Conservation (phyloP, 2,797 vertebrate species). For the Malacoctenus gilli region DNA sequence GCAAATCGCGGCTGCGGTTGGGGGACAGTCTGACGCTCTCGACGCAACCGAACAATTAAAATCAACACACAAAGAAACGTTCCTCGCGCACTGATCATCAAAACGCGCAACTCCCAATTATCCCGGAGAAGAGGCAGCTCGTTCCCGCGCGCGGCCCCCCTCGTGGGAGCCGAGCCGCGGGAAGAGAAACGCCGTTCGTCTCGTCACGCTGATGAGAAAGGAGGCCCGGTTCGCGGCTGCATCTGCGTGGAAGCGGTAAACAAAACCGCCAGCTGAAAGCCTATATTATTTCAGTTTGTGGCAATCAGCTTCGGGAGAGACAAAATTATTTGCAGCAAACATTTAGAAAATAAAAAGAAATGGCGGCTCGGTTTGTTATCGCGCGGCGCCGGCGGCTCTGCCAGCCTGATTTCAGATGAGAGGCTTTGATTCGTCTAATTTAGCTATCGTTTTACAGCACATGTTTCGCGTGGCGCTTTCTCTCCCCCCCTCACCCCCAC, state of each 20-base stretch:
- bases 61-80: conserved; percentile 31
- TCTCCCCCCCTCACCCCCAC: not conserved
- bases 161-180: conserved; percentile 27
- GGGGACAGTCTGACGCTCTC: too few species aligned
- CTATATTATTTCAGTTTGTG: conserved; percentile 53
- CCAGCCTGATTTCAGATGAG: conserved; percentile 51
- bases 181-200: conserved; percentile 17
- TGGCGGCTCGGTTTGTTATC: conserved; percentile 39
- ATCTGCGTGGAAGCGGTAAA: conserved; percentile 31
- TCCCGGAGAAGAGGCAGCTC: conserved; percentile 38
- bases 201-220: conserved; percentile 8
- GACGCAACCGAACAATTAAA: too few species aligned
- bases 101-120: conserved; percentile 48
- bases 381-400: conserved; percentile 36
- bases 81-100: conserved; percentile 41
- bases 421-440: conserved; percentile 60
- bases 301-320: conserved; percentile 54
- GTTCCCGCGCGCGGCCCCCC: conserved; percentile 21
- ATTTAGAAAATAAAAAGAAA: conserved; percentile 25
- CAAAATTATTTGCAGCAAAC: too few species aligned
- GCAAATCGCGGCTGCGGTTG: too few species aligned
- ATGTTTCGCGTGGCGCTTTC: conserved; percentile 48
- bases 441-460: conserved; percentile 58
- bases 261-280: conserved; percentile 48
- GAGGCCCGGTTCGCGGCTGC: conserved; percentile 23